Conservation (phyloP, 1,140 invertebrate genomes). For the Brachionus calyciflorus region DNA sequence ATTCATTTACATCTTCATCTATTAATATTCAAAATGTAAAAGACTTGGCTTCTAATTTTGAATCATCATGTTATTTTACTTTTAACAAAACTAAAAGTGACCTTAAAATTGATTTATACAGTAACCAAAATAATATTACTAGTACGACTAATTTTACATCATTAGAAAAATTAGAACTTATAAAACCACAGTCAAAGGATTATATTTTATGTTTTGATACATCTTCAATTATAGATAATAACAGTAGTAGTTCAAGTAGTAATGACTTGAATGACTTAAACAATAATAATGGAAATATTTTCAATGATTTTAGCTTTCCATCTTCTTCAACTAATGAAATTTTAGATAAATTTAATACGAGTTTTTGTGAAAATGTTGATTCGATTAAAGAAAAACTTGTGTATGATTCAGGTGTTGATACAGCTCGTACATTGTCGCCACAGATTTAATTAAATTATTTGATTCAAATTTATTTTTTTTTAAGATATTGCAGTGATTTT, state of each 20-base stretch:
- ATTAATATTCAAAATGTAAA: neutral
- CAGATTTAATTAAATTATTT: neutral
- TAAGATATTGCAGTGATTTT: neutral
- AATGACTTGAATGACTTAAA: neutral
- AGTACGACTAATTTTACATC: neutral
- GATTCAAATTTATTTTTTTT: too few relatives aligned
- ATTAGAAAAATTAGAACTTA: neutral
- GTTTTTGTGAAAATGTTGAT: too few relatives aligned
- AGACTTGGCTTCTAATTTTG: neutral
- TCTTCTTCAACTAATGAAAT: neutral
- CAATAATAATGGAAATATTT: neutral
- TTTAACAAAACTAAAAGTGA: neutral
- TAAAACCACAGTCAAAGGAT: neutral
- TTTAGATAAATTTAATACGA: neutral
- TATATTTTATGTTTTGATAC: slow-evolving; percentile 25
- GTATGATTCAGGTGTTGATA: slow-evolving; percentile 1
- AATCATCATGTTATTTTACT: neutral
- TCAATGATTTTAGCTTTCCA: too few relatives aligned
- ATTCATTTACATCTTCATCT: neutral
- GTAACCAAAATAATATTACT: neutral
- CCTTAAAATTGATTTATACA: neutral
- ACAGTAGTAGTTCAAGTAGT: neutral
- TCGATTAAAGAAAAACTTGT: neutral
- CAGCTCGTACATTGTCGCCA: neutral
- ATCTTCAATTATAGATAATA: neutral